A percentile compares a stretch with the other conserved stretches of the same genome.
Evolutionary conservation across 1,140 invertebrate genomes (phyloP).

Genomic region (Procambarus virginalis): DNA sequence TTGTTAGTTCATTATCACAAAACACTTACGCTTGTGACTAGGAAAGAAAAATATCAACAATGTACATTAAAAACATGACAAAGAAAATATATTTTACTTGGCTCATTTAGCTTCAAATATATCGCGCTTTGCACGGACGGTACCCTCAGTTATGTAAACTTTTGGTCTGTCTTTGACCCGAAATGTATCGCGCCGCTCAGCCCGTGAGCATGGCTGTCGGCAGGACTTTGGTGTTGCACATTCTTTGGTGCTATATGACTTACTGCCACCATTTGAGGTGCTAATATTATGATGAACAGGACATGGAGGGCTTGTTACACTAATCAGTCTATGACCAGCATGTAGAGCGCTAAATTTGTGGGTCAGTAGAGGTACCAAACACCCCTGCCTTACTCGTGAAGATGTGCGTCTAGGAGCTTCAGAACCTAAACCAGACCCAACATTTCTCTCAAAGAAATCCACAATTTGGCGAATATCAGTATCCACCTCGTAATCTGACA

Average conservation of each 20-base stretch:
- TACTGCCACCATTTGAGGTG: slow-evolving; percentile 40
- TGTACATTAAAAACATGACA: slow-evolving; percentile 28
- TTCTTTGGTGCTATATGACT: slow-evolving; percentile 63
- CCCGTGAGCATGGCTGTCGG: slow-evolving; percentile 26
- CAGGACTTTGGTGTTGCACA: slow-evolving; percentile 16
- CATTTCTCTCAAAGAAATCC: slow-evolving; percentile 87
- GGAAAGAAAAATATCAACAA: slow-evolving; percentile 63
- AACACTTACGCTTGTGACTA: slow-evolving; percentile 68
- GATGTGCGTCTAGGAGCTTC: slow-evolving; percentile 30
- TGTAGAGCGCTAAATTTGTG: slow-evolving; percentile 52
- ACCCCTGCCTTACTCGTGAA: slow-evolving; percentile 38
- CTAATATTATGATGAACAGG: slow-evolving; percentile 34
- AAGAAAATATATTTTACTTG: slow-evolving; percentile 29
- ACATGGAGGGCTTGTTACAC: slow-evolving; percentile 25
- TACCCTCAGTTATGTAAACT: slow-evolving; percentile 70
- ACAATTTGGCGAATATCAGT: slow-evolving; percentile 87
- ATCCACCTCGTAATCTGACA: slow-evolving; percentile 51
- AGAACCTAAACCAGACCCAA: slow-evolving; percentile 44
- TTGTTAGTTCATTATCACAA: slow-evolving; percentile 66
- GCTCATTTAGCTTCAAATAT: slow-evolving; percentile 69
- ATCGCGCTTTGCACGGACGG: slow-evolving; percentile 69
- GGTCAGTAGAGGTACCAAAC: slow-evolving; percentile 54
- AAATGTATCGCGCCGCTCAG: slow-evolving; percentile 60
- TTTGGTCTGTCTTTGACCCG: slow-evolving; percentile 67
- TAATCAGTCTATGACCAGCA: slow-evolving; percentile 27